Conservation (phyloP, 2,888 invertebrate species). For the Sarcophaga rosellei region DNA sequence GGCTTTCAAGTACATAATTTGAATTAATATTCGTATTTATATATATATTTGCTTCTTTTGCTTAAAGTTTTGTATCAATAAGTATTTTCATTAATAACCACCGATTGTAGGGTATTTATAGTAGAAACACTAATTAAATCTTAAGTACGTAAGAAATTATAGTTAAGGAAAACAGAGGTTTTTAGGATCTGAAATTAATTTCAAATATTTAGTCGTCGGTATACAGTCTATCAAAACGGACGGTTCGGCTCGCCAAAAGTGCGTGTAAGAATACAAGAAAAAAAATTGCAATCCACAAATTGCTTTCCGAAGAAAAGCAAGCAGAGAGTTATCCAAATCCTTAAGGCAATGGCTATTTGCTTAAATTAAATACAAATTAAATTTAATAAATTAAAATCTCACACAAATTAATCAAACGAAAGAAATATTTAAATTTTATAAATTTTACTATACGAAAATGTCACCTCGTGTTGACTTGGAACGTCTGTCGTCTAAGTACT, state of each 20-base stretch:
- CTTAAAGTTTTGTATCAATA: too few species aligned
- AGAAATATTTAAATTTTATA: not conserved
- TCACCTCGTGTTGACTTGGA: slow-evolving; percentile 73
- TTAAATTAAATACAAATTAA: not conserved
- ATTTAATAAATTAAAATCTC: not conserved
- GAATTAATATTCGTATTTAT: too few species aligned
- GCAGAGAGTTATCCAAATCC: not conserved
- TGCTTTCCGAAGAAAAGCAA: slow-evolving; percentile 1
- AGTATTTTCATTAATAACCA: not conserved
- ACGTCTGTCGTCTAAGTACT: slow-evolving; percentile 75
- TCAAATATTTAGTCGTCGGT: slow-evolving; percentile 54
- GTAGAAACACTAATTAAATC: slow-evolving; percentile 25
- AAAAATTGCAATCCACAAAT: slow-evolving; percentile 14
- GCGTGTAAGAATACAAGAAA: not conserved
- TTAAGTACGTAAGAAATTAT: slow-evolving; percentile 36
- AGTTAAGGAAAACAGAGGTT: slow-evolving; percentile 42
- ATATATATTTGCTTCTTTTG: too few species aligned
- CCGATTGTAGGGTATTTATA: slow-evolving; percentile 30
- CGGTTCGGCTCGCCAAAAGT: slow-evolving; percentile 2
- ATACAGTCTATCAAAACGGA: slow-evolving; percentile 44
- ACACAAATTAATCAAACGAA: not conserved
- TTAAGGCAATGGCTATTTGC: slow-evolving; percentile 43
- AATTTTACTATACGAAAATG: slow-evolving; percentile 71
- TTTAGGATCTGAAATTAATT: slow-evolving; percentile 34
- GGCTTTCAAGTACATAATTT: too few species aligned